Conservation (phyloP, 2,888 invertebrate genomes). For the Drosophila meridionalis region DNA sequence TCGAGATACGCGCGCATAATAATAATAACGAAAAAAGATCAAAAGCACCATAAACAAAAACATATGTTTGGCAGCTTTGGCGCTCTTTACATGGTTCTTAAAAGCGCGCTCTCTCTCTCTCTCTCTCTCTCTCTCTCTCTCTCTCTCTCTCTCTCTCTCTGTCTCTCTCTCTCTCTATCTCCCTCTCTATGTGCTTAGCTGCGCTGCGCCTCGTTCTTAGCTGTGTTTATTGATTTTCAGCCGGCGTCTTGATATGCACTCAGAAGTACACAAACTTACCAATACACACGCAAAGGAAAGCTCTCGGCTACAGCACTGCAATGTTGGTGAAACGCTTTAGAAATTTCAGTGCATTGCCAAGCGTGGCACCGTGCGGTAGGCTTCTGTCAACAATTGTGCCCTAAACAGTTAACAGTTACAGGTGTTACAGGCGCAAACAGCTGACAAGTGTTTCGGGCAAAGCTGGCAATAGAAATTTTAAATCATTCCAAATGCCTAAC, state of each 20-base stretch:
- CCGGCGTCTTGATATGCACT: slow-evolving; percentile 14
- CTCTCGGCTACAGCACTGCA: slow-evolving; percentile 37
- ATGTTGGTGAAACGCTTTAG: slow-evolving; percentile 27
- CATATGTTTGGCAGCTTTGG: slow-evolving; percentile 4
- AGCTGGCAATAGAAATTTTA: not conserved
- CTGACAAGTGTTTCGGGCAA: slow-evolving; percentile 29
- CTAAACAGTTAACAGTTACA: slow-evolving; percentile 7
- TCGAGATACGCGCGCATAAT: slow-evolving; percentile 6
- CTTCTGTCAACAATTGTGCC: not conserved
- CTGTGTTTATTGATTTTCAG: slow-evolving; percentile 63
- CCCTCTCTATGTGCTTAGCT: not conserved
- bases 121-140: not conserved
- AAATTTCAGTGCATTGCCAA: slow-evolving; percentile 56
- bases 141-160: not conserved
- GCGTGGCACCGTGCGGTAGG: slow-evolving; percentile 47
- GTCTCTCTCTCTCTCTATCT: not conserved
- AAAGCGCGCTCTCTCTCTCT: not conserved
- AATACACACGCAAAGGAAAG: slow-evolving; percentile 43
- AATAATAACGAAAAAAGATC: slow-evolving; percentile 33
- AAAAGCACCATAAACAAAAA: slow-evolving; percentile 25
- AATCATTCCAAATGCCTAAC: not conserved
- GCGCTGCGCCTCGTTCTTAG: slow-evolving; percentile 22
- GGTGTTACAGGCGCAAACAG: slow-evolving; percentile 19
- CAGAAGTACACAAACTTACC: slow-evolving; percentile 15
- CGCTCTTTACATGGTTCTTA: slow-evolving; percentile 21